Percentiles rank a stretch among this genome's conserved stretches.
Conservation (phyloP, 2,888 invertebrate genomes). For the Dexiosoma caninum region DNA sequence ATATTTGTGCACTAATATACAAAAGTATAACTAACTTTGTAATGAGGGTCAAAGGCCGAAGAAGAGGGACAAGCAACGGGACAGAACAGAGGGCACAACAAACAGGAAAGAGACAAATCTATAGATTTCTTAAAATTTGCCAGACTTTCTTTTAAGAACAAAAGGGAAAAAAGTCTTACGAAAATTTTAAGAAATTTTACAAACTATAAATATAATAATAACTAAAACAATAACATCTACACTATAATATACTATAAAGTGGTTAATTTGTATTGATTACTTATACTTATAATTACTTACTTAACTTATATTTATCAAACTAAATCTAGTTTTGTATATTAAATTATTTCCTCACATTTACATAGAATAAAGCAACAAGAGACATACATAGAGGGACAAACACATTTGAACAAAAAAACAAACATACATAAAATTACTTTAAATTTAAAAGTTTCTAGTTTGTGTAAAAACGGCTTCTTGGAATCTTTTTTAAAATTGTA, state of each 20-base stretch:
- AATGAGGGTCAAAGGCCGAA: conserved; percentile 12
- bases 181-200: conserved; percentile 56
- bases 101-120: not conserved
- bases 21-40: conserved; percentile 68
- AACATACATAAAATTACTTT: conserved; percentile 27
- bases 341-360: conserved; percentile 58
- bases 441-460: conserved; percentile 11
- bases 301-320: not conserved
- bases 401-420: not conserved
- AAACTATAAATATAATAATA: not conserved
- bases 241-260: not conserved
- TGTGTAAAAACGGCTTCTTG: conserved; percentile 53
- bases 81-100: conserved; percentile 8
- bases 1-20: conserved; percentile 70
- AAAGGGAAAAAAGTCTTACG: conserved; percentile 36
- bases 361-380: conserved; percentile 64
- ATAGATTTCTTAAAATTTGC: conserved; percentile 53
- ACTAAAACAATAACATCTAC: conserved; percentile 37
- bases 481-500: conserved; percentile 35
- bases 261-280: not conserved
- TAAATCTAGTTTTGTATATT: conserved; percentile 15
- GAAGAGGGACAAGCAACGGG: conserved; percentile 20
- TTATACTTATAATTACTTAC: not conserved
- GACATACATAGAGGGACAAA: conserved; percentile 65
- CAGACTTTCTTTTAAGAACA: conserved; percentile 29